Evolutionary conservation across 2,797 vertebrate genomes (phyloP).

Genomic region (Hybognathus amarus): DNA sequence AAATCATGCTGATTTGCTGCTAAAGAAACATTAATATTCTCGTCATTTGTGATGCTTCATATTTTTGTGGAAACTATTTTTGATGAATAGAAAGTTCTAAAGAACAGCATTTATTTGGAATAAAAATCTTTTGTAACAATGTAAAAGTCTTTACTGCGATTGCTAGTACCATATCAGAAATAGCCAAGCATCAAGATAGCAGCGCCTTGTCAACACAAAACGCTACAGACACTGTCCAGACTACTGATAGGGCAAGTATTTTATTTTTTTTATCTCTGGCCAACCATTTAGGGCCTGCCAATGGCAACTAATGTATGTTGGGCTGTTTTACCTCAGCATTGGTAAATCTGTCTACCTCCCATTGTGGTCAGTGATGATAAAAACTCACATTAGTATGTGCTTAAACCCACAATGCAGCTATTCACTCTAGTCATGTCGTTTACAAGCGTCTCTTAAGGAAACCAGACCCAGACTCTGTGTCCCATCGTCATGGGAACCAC

Average conservation of each 20-base stretch:
- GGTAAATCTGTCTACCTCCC: background rate
- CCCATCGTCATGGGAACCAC: slow-evolving; percentile 14
- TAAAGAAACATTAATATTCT: background rate
- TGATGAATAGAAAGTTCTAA: background rate
- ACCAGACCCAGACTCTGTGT: slow-evolving; percentile 16
- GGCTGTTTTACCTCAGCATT: background rate
- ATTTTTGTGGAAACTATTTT: background rate
- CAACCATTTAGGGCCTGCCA: background rate
- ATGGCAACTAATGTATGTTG: background rate
- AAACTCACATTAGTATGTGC: slow-evolving; percentile 5
- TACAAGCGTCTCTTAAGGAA: slow-evolving; percentile 26
- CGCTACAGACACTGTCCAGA: background rate
- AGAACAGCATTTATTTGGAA: background rate
- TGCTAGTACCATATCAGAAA: background rate
- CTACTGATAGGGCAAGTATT: slow-evolving; percentile 1
- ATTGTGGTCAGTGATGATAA: background rate
- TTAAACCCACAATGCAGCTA: slow-evolving; percentile 8
- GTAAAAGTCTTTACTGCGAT: background rate
- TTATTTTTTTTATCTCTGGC: background rate
- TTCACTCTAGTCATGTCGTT: slow-evolving; percentile 1
- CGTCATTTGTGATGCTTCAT: background rate
- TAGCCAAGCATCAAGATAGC: background rate
- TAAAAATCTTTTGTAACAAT: background rate
- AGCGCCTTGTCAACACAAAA: background rate
- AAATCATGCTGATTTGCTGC: background rate